Percentiles rank a stretch among this genome's conserved stretches.
Evolutionary conservation across 2,113 vertebrate genomes (phyloP).

Genomic region (Alaudala cheleensis): DNA sequence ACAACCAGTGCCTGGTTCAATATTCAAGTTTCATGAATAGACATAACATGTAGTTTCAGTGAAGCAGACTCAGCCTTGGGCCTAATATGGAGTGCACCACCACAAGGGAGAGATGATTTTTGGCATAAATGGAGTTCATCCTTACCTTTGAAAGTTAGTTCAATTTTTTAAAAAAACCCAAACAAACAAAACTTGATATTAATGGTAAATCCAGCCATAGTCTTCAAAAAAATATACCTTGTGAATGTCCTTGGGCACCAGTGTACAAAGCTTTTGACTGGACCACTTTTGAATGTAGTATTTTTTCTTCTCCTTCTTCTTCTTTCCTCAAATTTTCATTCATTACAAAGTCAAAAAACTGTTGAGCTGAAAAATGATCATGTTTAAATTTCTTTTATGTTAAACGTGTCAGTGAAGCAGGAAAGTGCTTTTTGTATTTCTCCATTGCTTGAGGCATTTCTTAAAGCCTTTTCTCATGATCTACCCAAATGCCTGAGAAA

Average conservation of each 20-base stretch:
- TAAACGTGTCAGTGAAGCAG: constrained; percentile 32
- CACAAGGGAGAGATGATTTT: background rate
- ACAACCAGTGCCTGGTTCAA: background rate
- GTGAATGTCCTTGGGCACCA: background rate
- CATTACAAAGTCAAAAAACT: constrained; percentile 10
- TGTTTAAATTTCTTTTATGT: constrained; percentile 43
- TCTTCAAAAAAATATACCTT: background rate
- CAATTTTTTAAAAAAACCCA: background rate
- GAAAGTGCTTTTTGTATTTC: constrained; percentile 46
- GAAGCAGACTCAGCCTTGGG: background rate
- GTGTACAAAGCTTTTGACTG: background rate
- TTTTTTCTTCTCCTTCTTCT: background rate
- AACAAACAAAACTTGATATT: background rate
- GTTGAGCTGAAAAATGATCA: constrained; percentile 45
- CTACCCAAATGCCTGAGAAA: background rate
- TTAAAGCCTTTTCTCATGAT: constrained; percentile 29
- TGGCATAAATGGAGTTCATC: background rate
- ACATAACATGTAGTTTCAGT: background rate
- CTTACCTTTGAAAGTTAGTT: background rate
- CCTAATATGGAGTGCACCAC: background rate
- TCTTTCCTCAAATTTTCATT: constrained; percentile 7
- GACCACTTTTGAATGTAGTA: background rate
- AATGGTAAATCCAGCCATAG: background rate
- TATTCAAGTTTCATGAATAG: background rate
- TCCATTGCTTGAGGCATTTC: constrained; percentile 4